Evolutionary conservation across 2,113 vertebrate genomes (phyloP).

Genomic region (Platanista minor): DNA sequence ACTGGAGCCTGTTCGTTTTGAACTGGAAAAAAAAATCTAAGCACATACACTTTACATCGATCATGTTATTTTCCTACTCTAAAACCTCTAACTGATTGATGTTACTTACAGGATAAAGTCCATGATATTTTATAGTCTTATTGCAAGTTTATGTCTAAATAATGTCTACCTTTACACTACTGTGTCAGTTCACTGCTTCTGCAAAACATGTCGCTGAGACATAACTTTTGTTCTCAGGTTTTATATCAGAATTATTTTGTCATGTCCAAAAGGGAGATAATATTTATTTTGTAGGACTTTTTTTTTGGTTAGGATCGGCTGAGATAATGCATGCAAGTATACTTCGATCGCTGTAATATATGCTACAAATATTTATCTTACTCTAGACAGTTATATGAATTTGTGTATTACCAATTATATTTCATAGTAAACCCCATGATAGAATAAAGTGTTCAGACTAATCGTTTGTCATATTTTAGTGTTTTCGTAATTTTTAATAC

Average conservation of each 20-base stretch:
- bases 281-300: neutral
- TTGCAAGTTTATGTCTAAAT: neutral
- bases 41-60: neutral
- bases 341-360: neutral
- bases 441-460: neutral
- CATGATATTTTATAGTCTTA: neutral
- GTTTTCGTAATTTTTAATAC: neutral
- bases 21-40: neutral
- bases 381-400: neutral
- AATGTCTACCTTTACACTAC: neutral
- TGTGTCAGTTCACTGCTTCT: neutral
- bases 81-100: neutral
- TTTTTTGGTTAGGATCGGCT: neutral
- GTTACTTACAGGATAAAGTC: neutral
- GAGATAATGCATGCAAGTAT: constrained; percentile 37
- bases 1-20: neutral
- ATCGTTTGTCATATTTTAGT: neutral
- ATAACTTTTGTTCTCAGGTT: neutral
- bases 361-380: neutral
- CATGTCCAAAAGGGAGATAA: neutral
- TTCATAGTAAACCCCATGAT: constrained; percentile 1
- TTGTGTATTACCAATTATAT: neutral
- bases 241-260: neutral
- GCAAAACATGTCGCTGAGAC: neutral
- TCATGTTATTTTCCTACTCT: neutral